phyloP scores from a whole-genome alignment of 2,113 vertebrate species.

The Pseudopipra pipra region DNA sequence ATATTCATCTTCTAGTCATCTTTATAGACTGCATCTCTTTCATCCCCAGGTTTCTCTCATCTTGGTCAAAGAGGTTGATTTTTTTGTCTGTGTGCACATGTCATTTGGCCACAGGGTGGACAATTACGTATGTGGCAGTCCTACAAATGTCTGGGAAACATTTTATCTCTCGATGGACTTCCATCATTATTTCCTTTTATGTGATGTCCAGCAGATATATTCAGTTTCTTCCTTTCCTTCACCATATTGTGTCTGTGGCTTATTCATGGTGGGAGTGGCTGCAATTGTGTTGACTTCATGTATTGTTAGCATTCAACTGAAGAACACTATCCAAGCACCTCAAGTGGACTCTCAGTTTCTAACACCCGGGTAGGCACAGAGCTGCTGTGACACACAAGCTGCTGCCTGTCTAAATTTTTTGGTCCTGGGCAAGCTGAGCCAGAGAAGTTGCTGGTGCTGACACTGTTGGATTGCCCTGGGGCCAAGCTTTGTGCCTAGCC shows the following conservation, averaged over 20 bases:
- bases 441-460: background rate
- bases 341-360: background rate
- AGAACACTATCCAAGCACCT: background rate
- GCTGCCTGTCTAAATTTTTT: background rate
- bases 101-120: background rate
- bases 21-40: background rate
- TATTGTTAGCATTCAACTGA: background rate
- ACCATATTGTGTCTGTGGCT: background rate
- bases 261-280: background rate
- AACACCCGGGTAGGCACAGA: background rate
- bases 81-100: rapidly evolving
- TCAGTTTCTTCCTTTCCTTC: background rate
- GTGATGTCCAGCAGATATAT: background rate
- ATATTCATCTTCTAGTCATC: background rate
- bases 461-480: rapidly evolving
- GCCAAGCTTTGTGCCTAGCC: rapidly evolving
- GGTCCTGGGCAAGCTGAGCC: background rate
- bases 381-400: background rate
- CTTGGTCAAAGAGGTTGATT: background rate
- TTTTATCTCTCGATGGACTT: background rate
- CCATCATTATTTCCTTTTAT: background rate
- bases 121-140: background rate
- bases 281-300: background rate
- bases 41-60: background rate
- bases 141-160: background rate